Base-by-base conservation (phyloP, 2,888 invertebrate genomes). In the Neocrepidodera transversa region DNA sequence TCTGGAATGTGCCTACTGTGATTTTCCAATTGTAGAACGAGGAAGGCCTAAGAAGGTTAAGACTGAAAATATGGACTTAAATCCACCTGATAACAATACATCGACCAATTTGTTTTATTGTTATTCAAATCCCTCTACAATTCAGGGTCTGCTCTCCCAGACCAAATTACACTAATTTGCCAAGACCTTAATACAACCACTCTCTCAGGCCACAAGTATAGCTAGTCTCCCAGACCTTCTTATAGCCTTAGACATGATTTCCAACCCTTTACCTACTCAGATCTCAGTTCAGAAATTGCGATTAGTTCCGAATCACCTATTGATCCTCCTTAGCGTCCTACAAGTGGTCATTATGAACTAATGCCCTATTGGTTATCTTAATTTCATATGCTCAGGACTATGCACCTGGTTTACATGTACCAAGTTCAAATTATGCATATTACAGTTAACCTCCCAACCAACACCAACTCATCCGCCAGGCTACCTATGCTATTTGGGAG, bases 11-110 rank as follows among this genome's bases (percentile, higher is more conserved):
- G 73, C 77, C 48, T 82, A 81, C 72, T 82, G 82, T 63, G 86
- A 85, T 75, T 87, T 89, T 63, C 89, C 91, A 63, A 93, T 93
- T 81, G 94, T 94, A 80, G 93, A 94, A 76, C 82, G 94, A 18
- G 93, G 94, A 14, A 84, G 93, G 62, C 93, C 94, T 62, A 94
- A 94, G 81, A 95, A 94, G 81, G 87, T 92, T 13, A 86, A 90
- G 64, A 84, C 86, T 47, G 87, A 87, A 73, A 86, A 85, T 68
- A 83, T 82, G 67, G 85, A 85, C 74, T 83, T 71, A 50, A 68
- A 71, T 48, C 65, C 71, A 49, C 62, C 82, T 32, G 75, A 76
- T 60, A 76, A 76, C 62, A 79, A 78, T 72, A 78, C 80, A 69
- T 76, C 80, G 65, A 79, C 78, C 67, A 80, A 81, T 67, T 73